Conservation (phyloP, 1,140 invertebrate genomes). For the Drosophila carrolli region DNA sequence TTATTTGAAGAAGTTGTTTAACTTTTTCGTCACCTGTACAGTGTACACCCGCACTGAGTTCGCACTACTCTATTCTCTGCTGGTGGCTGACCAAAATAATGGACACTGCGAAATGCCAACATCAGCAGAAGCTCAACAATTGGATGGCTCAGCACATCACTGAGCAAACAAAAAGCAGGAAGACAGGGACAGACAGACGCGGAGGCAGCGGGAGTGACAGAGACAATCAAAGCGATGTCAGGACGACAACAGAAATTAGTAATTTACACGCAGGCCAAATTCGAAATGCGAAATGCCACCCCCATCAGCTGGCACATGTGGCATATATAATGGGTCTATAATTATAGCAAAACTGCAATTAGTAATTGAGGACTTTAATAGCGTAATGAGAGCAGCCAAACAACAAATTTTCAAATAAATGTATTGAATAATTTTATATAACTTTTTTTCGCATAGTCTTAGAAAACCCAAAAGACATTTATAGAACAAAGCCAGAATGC, state of each 20-base stretch:
- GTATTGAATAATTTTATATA: too few species aligned
- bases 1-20: neutral
- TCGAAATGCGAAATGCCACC: slow-evolving; percentile 21
- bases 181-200: slow-evolving; percentile 11
- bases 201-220: slow-evolving; percentile 14
- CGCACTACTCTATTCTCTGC: slow-evolving; percentile 5
- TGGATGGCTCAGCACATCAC: slow-evolving; percentile 39
- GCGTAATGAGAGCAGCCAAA: slow-evolving; percentile 13
- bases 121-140: slow-evolving; percentile 27
- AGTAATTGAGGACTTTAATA: slow-evolving; percentile 61
- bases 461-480: too few species aligned
- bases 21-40: slow-evolving; percentile 6
- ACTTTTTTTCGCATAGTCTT: too few species aligned
- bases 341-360: slow-evolving; percentile 67
- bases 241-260: slow-evolving; percentile 64
- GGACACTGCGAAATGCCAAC: slow-evolving; percentile 25
- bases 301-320: slow-evolving; percentile 15
- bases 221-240: slow-evolving; percentile 53
- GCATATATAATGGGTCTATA: slow-evolving; percentile 61
- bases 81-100: slow-evolving; percentile 22
- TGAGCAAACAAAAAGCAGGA: slow-evolving; percentile 2
- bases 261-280: slow-evolving; percentile 69
- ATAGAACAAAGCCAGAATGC: too few species aligned
- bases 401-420: too few species aligned
- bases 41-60: slow-evolving; percentile 12